Percentiles rank a stretch among this genome's conserved stretches.
Conservation (phyloP, 1,140 invertebrate species). For the Muscidifurax raptorellus region DNA sequence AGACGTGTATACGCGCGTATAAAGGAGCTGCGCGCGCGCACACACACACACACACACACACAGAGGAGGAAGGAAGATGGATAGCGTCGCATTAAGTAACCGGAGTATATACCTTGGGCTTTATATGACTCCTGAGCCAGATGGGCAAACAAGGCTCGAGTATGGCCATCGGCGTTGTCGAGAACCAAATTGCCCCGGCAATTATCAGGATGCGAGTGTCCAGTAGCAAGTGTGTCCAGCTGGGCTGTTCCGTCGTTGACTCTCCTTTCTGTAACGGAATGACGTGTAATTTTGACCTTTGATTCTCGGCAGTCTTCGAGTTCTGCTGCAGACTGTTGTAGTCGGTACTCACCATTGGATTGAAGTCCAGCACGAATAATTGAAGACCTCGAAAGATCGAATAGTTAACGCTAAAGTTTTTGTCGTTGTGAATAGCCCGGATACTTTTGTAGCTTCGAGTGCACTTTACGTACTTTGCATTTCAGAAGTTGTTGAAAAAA, state of each 20-base stretch:
- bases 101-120: constrained; percentile 78
- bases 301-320: background rate
- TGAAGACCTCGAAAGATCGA: constrained; percentile 58
- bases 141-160: constrained; percentile 89
- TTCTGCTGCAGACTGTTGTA: no score
- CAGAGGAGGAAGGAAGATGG: background rate
- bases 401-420: no score
- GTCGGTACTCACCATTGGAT: constrained; percentile 40
- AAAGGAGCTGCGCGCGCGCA: no score
- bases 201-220: constrained; percentile 79
- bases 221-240: constrained; percentile 77
- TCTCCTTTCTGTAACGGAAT: constrained; percentile 53
- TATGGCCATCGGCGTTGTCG: constrained; percentile 87
- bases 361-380: constrained; percentile 57
- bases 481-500: no score
- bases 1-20: background rate
- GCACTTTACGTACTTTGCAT: no score
- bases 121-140: constrained; percentile 84
- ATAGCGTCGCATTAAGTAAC: background rate
- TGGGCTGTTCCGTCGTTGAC: constrained; percentile 58
- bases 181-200: constrained; percentile 83
- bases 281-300: background rate
- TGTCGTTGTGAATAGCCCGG: no score
- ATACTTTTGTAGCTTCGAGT: no score
- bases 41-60: no score